Base-by-base conservation (phyloP, 2,797 vertebrate species). In the Bufotes viridis region DNA sequence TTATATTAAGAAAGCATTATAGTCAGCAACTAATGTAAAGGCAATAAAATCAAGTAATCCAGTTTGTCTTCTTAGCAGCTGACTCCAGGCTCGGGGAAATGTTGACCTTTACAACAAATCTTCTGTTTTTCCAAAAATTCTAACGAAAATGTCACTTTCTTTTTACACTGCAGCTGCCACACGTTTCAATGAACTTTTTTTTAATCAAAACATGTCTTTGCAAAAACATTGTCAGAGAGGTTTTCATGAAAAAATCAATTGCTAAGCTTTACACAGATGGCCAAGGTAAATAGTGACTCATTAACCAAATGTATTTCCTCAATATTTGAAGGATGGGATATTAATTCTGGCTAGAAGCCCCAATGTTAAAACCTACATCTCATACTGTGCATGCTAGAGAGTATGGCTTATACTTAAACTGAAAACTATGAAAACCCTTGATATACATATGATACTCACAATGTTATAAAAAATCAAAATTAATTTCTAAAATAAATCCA, bases 61-160 rank as follows among this genome's bases (percentile, higher is more conserved):
- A 26, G 34, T 67, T 53, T 69, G 42, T 79, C 51, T 74, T 63
- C 24, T 70, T 65, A 72, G 22, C 20, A 72, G 74, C 63, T 72
- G 60, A 84, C 51, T 84, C 29, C 53, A 84, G 42, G 65, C 87
- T 88, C 15, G 72, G 82, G 82, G 82, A 84, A 80, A 84, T 80
- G 65, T 70, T 88, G 82, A 88, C 81, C 87, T 88, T 88, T 88
- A 80, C 18, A 84, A 61, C 74, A 49, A 61, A 72, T 87, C 18
- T 75, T 87, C 76, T 80, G 85, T 24, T 75, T 82, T 87, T 82
- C 22, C 22, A 55, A 87, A 87, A 87, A 18, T 65, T 87, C 42
- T 0, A 20, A 76, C 57, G 79, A 60, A 87, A 87, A 87, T 87
- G 74, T 53, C 20, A 76, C 53, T 76, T 49, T 76, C 49, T 55